Conservation (phyloP, 1,140 invertebrate species). For the Drosophila saltans region DNA sequence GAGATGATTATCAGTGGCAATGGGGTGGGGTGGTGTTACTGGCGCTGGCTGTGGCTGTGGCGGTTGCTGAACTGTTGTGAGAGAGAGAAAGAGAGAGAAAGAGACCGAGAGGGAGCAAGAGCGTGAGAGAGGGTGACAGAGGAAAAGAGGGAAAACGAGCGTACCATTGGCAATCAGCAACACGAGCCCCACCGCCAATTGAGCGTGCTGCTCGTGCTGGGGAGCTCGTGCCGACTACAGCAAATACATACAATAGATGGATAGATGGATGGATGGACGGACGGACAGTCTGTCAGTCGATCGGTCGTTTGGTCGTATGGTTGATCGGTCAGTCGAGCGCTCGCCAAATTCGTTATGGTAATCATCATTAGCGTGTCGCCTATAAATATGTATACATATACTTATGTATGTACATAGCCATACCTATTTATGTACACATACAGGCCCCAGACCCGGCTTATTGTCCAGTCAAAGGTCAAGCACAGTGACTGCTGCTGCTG, state of each 20-base stretch:
- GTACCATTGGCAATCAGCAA: slow-evolving; percentile 55
- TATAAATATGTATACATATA: slow-evolving; percentile 16
- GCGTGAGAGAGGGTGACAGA: slow-evolving; percentile 15
- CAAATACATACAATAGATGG: slow-evolving; percentile 10
- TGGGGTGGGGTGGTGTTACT: not conserved
- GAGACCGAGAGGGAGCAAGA: not conserved
- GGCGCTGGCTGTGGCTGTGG: not conserved
- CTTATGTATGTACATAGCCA: not conserved
- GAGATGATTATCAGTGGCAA: slow-evolving; percentile 71
- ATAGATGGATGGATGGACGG: not conserved
- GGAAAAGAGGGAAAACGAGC: not conserved
- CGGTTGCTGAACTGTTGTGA: slow-evolving; percentile 5
- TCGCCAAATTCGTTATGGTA: slow-evolving; percentile 68
- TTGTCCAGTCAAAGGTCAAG: slow-evolving; percentile 69
- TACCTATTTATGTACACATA: slow-evolving; percentile 25
- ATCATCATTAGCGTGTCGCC: slow-evolving; percentile 67
- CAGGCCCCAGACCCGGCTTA: slow-evolving; percentile 58
- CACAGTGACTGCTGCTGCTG: not conserved
- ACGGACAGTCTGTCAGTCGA: slow-evolving; percentile 18
- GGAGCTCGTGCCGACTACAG: slow-evolving; percentile 60
- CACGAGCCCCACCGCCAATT: slow-evolving; percentile 73
- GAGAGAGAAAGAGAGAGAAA: not conserved
- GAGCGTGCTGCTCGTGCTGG: slow-evolving; percentile 73
- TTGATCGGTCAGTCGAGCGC: slow-evolving; percentile 45
- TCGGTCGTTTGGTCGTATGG: slow-evolving; percentile 20